These are phyloP conservation scores for Lymantria dispar DNA, from an alignment of 2,888 invertebrate species.

Conservation along the genomic window DNA sequence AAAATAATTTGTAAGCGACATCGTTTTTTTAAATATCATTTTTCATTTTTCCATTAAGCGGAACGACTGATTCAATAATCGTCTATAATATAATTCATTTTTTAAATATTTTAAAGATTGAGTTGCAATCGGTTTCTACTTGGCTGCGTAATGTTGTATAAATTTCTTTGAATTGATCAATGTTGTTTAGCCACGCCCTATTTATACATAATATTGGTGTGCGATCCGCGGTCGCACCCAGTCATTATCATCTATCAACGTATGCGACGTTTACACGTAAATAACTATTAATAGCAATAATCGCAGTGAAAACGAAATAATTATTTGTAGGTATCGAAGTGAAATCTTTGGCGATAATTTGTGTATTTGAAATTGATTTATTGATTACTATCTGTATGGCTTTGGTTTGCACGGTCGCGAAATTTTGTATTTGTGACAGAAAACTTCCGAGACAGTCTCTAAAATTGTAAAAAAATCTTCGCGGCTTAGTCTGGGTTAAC, in stretches of 20 bases:
- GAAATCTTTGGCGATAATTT: constrained; percentile 40
- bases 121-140: constrained; percentile 13
- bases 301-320: constrained; percentile 47
- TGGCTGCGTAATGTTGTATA: background rate
- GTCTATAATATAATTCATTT: constrained; percentile 15
- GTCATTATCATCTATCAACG: constrained; percentile 36
- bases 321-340: constrained; percentile 42
- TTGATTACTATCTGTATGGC: constrained; percentile 31
- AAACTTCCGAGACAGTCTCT: too few relatives aligned
- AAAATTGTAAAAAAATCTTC: too few relatives aligned
- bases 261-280: constrained; percentile 40
- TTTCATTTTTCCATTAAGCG: constrained; percentile 24
- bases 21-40: constrained; percentile 21
- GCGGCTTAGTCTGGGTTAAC: too few relatives aligned
- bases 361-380: constrained; percentile 31
- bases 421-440: too few relatives aligned
- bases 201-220: constrained; percentile 18
- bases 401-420: constrained; percentile 6
- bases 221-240: constrained; percentile 35
- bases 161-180: constrained; percentile 15
- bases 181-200: constrained; percentile 14
- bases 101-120: constrained; percentile 16
- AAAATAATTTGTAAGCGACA: constrained; percentile 36
- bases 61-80: constrained; percentile 23
- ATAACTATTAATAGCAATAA: constrained; percentile 50